Base-by-base conservation (phyloP, 2,113 vertebrate species). In the Glaucomys volans region DNA sequence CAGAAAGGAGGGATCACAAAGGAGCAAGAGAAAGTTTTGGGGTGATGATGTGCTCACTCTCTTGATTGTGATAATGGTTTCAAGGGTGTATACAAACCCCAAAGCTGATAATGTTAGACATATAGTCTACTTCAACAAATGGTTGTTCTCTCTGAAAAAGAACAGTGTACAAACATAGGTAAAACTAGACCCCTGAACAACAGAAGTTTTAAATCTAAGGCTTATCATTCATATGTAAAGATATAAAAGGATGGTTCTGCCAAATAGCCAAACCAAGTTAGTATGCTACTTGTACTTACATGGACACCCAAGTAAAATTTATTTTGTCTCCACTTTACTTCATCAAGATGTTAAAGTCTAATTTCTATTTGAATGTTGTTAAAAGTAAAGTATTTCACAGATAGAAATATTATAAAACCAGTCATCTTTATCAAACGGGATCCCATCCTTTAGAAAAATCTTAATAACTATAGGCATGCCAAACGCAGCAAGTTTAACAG, bases 261-360 rank as follows among this genome's bases (percentile, higher is more conserved):
- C 59, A 77, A 80, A 64, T 12, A 22, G 11, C 30, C 54, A 72
- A 83, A 62, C 52, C n/a, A 74, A 5, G 10, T 40, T 85, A 67
- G 50, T 0, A 4, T 7, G 1, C 75, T 90, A 50, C 42, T 24
- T 72, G 47, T 57, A 80, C 71, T 76, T 93, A 50, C 5, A 82
- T 13, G 40, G 67, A 96, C 50, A 84, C 0, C 67, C 59, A 92
- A 66, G 37, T 57, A 86, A 94, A 91, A 87, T 18, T 30, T 77
- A 66, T 72, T 10, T 81, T 9, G 30, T 75, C 47, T 91, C 54
- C 42, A 91, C 87, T 93, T 83, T 64, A 80, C 77, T 74, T 90
- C 35, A 44, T 35, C 83, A 90, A 40, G 35, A 77, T 62, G 26
- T 87, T 44, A 90, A 97, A 44, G 77, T 86, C 62, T 57, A 93